Base-by-base conservation (phyloP, 2,888 invertebrate species). In the Nephrotoma flavescens region DNA sequence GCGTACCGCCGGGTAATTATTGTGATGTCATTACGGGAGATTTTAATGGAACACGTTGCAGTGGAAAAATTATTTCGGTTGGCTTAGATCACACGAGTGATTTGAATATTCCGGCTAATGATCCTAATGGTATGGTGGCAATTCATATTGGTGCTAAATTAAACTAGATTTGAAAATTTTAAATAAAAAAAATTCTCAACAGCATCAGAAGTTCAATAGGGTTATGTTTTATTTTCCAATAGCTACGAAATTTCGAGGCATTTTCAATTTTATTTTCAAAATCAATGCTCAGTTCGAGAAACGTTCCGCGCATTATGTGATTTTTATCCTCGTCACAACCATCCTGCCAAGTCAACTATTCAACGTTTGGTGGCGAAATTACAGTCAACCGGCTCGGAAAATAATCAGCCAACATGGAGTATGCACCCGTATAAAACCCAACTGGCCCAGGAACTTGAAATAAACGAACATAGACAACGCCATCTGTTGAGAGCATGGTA, bases 1-100 rank as follows among this genome's bases (percentile, higher is more conserved):
- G 94, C 85, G 92, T 96, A 1, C 95, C 95, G 0, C 91, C 93
- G 84, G 97, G 97, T 2, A 92, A 89, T 0, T 97, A 97, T 90
- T 97, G 97, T 89, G 96, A 97, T 91, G 93, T 97, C 41, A 95
- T 96, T 88, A 94, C 95, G 11, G 96, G 96, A 2, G 88, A 90
- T 87, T 91, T 92, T 88, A 90, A 89, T 11, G 91, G 92, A 89
- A 92, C 92, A 86, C 89, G 90, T 0, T 96, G 96, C 89, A 93
- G 93, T 0, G 96, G 96, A 83, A 94, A 94, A 89, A 91, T 92
- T 0, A 92, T 96, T 0, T 92, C 90, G 0, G 96, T 96, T 6
- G 93, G 92, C 41, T 88, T 89, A 7, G 91, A 93, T 88, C 94
- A 95, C 0, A 91, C 90, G 0, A 95, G 95, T 0, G 90, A 92